A percentile compares a stretch with the other conserved stretches of the same genome.
phyloP scores from a whole-genome alignment of 2,888 invertebrate species.

The Deilephila porcellus region DNA sequence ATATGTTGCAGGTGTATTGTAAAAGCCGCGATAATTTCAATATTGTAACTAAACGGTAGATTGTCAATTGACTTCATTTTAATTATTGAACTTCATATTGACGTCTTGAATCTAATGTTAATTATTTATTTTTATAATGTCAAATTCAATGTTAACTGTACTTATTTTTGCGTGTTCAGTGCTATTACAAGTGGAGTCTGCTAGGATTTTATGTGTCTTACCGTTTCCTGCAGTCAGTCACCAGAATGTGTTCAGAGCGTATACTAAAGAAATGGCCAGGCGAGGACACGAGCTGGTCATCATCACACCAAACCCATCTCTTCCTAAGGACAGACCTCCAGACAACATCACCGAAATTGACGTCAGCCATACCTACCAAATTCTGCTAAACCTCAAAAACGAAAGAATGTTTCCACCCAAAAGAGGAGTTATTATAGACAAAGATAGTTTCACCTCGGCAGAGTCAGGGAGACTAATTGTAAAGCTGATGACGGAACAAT shows the following conservation, averaged over 20 bases:
- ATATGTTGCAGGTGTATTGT: no score
- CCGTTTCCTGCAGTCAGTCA: conserved; percentile 67
- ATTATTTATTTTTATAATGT: not conserved
- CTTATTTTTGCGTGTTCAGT: not conserved
- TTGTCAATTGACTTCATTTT: no score
- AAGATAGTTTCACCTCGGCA: not conserved
- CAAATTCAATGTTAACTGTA: not conserved
- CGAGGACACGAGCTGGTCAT: conserved; percentile 68
- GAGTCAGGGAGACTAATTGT: not conserved
- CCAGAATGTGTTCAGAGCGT: conserved; percentile 58
- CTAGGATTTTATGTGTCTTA: conserved; percentile 33
- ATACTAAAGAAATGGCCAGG: conserved; percentile 58
- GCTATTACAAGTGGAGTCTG: not conserved
- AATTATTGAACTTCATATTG: no score
- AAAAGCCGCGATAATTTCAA: no score
- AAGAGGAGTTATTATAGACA: conserved; percentile 28
- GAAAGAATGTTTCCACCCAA: not conserved
- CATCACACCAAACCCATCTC: conserved; percentile 59
- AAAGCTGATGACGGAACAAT: not conserved
- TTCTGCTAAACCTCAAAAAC: not conserved
- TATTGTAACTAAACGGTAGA: no score
- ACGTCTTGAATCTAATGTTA: no score
- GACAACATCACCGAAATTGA: conserved; percentile 63
- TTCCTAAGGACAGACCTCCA: conserved; percentile 38
- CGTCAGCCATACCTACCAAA: conserved; percentile 42